Evolutionary conservation across 1,140 invertebrate genomes (phyloP).

Genomic region (Zaprionus camerounensis): DNA sequence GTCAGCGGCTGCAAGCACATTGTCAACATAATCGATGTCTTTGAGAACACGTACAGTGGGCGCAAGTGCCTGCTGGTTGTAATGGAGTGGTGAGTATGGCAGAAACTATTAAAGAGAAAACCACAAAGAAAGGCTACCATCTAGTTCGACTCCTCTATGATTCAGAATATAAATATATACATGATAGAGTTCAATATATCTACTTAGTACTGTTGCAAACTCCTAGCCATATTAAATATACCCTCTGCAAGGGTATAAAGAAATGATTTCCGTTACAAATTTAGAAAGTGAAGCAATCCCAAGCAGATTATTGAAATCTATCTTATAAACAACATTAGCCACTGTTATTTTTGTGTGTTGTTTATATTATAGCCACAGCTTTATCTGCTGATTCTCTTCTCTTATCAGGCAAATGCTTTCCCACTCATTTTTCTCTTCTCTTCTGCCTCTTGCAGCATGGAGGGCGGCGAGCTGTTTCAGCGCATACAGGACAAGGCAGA

Average conservation of each 20-base stretch:
- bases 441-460: slow-evolving; percentile 89
- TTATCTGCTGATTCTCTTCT: background rate
- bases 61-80: slow-evolving; percentile 97
- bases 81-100: slow-evolving; percentile 94
- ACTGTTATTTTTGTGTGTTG: background rate
- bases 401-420: background rate
- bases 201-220: too few species aligned
- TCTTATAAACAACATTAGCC: background rate
- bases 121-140: too few species aligned
- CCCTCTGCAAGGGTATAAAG: too few species aligned
- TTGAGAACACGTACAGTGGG: slow-evolving; percentile 96
- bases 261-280: too few species aligned
- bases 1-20: slow-evolving; percentile 96
- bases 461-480: slow-evolving; percentile 98
- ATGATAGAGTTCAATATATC: too few species aligned
- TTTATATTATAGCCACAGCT: background rate
- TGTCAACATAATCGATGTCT: slow-evolving; percentile 97
- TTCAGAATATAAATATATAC: too few species aligned
- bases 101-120: too few species aligned
- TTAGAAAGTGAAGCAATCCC: too few species aligned
- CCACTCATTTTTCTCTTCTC: background rate
- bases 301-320: too few species aligned
- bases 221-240: too few species aligned
- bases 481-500: slow-evolving; percentile 97
- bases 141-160: too few species aligned